phyloP scores from a whole-genome alignment of 2,113 vertebrate species.

The Turdus rufiventris region DNA sequence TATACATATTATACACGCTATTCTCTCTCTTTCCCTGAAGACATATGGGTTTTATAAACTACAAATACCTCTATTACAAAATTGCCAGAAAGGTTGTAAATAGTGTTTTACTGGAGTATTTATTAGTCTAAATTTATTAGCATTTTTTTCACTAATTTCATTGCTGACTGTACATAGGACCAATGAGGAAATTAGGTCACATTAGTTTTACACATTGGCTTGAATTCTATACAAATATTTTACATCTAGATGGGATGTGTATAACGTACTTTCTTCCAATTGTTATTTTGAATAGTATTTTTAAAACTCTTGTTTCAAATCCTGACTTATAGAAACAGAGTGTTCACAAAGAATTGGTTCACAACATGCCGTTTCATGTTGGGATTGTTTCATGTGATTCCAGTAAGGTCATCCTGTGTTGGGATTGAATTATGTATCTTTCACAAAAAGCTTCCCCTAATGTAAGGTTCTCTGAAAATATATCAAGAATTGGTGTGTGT shows the following conservation, averaged over 20 bases:
- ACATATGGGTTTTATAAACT: not conserved
- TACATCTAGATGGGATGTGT: not conserved
- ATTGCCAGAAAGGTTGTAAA: not conserved
- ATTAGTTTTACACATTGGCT: not conserved
- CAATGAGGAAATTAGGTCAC: not conserved
- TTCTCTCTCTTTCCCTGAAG: not conserved
- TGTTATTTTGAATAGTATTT: not conserved
- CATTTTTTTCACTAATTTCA: not conserved
- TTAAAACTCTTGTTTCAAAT: not conserved
- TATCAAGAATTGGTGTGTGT: not conserved
- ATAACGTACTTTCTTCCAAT: not conserved
- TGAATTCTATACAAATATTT: not conserved
- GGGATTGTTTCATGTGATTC: not conserved
- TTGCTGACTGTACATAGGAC: not conserved
- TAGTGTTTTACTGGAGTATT: not conserved
- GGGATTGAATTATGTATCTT: not conserved
- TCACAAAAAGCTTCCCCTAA: not conserved
- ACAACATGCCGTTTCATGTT: not conserved
- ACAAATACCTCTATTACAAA: not conserved
- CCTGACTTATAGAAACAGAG: not conserved
- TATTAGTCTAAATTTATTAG: not conserved
- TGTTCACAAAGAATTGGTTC: not conserved
- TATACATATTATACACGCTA: not conserved
- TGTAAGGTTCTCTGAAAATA: not conserved
- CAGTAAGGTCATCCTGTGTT: not conserved